Evolutionary conservation across 2,888 invertebrate species (phyloP).

Genomic region (Hanleya hanleyi): DNA sequence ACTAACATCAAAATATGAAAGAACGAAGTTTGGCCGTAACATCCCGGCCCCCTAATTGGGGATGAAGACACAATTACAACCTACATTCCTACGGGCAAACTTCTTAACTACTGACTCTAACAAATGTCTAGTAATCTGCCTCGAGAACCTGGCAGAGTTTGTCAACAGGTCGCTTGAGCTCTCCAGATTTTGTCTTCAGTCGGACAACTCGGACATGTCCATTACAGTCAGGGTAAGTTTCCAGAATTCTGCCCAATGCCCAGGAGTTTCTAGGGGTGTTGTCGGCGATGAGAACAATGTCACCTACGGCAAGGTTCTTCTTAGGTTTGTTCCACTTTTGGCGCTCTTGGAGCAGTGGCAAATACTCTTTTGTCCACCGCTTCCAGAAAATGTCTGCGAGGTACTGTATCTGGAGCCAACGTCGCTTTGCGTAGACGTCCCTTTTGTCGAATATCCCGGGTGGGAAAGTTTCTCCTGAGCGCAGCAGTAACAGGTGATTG

Average conservation of each 20-base stretch:
- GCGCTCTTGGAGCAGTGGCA: conserved; percentile 28
- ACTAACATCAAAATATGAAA: too few species aligned
- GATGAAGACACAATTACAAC: too few species aligned
- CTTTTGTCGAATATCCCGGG: conserved; percentile 42
- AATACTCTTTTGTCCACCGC: conserved; percentile 40
- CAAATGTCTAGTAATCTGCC: too few species aligned
- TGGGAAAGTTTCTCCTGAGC: conserved; percentile 25
- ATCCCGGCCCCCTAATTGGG: too few species aligned
- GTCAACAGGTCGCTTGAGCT: too few species aligned
- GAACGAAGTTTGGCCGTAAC: too few species aligned
- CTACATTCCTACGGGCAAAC: too few species aligned
- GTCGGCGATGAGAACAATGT: conserved; percentile 41
- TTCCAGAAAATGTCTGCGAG: conserved; percentile 42
- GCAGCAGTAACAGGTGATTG: conserved; percentile 23
- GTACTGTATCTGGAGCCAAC: conserved; percentile 40
- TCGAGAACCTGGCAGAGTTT: too few species aligned
- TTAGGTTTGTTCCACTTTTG: conserved; percentile 30
- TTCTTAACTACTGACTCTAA: too few species aligned
- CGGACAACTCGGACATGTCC: neutral
- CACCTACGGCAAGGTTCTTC: conserved; percentile 33
- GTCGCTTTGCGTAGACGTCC: conserved; percentile 26
- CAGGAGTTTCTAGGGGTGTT: conserved; percentile 34
- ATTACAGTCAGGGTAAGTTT: neutral
- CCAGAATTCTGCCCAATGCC: conserved; percentile 18
- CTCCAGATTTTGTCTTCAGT: too few species aligned